Evolutionary conservation across 2,797 vertebrate genomes (phyloP).

Genomic region (Leptatherina wallacei): DNA sequence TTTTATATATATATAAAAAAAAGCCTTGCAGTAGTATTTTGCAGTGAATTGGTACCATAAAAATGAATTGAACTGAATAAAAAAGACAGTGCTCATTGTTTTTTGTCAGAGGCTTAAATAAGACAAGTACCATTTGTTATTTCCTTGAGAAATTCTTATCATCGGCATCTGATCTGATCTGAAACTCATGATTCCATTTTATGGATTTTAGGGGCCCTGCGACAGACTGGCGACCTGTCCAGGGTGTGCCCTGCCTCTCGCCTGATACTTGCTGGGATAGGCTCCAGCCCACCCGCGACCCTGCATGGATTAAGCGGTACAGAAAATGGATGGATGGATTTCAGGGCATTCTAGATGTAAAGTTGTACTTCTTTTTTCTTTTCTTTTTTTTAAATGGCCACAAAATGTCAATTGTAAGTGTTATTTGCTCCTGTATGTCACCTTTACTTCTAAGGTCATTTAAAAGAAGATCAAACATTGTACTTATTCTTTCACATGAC

Average conservation of each 20-base stretch:
- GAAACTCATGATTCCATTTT: not conserved
- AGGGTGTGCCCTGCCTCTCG: no score
- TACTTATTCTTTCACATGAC: not conserved
- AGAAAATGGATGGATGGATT: no score
- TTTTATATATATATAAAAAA: not conserved
- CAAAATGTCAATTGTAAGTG: not conserved
- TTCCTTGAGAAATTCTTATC: not conserved
- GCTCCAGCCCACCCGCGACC: no score
- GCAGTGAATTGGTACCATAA: not conserved
- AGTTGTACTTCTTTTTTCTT: not conserved
- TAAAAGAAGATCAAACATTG: not conserved
- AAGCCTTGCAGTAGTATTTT: not conserved
- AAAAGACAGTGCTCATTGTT: not conserved
- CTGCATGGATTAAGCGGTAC: no score
- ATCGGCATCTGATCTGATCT: not conserved
- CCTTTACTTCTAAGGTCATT: not conserved
- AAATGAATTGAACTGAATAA: not conserved
- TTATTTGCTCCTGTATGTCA: not conserved
- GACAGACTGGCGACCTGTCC: no score
- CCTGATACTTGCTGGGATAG: no score
- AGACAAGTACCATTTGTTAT: not conserved
- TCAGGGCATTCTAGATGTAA: not conserved
- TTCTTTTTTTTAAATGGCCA: not conserved
- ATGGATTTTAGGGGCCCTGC: not conserved
- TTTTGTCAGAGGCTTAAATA: conserved; percentile 7